Base-by-base conservation (phyloP, 2,113 vertebrate species). In the Synodontis membranacea region DNA sequence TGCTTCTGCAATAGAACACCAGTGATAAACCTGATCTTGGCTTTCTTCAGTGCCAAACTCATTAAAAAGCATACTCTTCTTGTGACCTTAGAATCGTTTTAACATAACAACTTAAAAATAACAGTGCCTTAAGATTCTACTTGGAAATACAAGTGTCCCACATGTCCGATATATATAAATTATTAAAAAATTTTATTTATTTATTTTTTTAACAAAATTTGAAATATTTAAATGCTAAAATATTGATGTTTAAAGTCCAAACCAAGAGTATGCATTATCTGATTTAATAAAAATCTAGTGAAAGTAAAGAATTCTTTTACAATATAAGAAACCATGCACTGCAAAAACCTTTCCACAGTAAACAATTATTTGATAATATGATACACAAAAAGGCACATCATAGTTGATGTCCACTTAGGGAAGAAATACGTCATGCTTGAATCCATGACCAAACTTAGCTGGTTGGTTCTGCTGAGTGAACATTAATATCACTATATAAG, bases 361-460 rank as follows among this genome's bases (percentile, higher is more conserved):
- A 31, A 64, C 31, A 19, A 60, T 19, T 66, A 88, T 70, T 84
- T 84, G 15, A 80, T 15, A 50, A 86, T 44, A 44, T 74, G 85
- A 86, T 82, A 86, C 79, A 74, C 68, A 80, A 80, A 66, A 48
- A 72, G n/a, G n/a, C 28, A 34, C 44, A 31, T 19, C 48, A 56
- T 56, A 74, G 39, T 44, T 5, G 58, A 80, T 86, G 64, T 17
- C 66, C 79, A 72, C 70, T 81, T 86, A 86, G 25, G 79, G 64
- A 79, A 56, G 68, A 58, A 84, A 66, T 52, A 39, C 31, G 52
- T 66, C 72, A 52, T 58, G 76, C 50, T 21, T 74, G 78, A 60
- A 72, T 81, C 66, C 39, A 86, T 82, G 64, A 86, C 85, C 79
- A 86, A 86, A 86, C 78, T 70, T 86, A 74, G 85, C 52, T 31